Percentiles rank a stretch among this genome's conserved stretches.
phyloP scores from a whole-genome alignment of 1,140 invertebrate species.

The Leptopilina clavipes region DNA sequence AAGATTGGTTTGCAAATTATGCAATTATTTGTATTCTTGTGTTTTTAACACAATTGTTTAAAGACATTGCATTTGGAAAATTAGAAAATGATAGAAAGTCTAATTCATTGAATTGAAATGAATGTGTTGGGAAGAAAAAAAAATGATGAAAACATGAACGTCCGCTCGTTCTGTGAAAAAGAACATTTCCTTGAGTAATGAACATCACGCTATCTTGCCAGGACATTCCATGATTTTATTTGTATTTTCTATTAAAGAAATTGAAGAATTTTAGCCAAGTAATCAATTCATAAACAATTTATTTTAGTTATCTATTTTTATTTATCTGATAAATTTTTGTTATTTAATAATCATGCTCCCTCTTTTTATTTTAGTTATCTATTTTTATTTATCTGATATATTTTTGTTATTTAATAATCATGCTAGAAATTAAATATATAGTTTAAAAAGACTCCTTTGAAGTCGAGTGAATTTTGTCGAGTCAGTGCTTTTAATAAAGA shows the following conservation, averaged over 20 bases:
- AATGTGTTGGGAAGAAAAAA: background rate
- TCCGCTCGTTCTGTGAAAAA: slow-evolving; percentile 44
- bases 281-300: no score
- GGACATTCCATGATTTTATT: slow-evolving; percentile 44
- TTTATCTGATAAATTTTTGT: no score
- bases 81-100: background rate
- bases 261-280: background rate
- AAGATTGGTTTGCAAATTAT: no score
- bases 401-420: no score
- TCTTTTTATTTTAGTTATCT: no score
- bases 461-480: background rate
- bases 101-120: background rate
- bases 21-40: no score
- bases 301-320: no score
- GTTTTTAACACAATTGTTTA: no score
- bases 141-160: slow-evolving; percentile 46
- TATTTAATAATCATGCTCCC: no score
- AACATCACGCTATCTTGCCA: slow-evolving; percentile 45
- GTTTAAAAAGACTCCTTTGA: background rate
- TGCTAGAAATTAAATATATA: background rate
- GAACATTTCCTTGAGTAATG: slow-evolving; percentile 45
- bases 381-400: no score
- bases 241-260: background rate
- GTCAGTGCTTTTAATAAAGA: slow-evolving; percentile 21
- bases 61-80: no score